Percentiles rank a stretch among this genome's conserved stretches.
phyloP scores from a whole-genome alignment of 1,140 invertebrate genomes.

The Vanessa atalanta region DNA sequence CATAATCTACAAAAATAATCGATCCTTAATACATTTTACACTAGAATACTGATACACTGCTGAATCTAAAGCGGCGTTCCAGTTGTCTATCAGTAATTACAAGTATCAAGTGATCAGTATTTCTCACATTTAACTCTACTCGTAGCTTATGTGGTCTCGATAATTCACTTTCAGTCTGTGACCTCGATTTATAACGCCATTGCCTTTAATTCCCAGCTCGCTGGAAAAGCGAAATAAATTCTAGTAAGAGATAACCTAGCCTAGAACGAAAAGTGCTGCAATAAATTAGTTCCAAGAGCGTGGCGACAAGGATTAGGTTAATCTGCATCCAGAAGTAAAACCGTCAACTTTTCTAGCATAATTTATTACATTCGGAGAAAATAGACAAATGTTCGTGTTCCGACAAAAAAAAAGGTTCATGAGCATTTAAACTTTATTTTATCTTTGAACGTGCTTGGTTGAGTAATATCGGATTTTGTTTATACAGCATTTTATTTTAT shows the following conservation, averaged over 20 bases:
- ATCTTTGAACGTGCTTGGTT: no score
- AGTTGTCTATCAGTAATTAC: not conserved
- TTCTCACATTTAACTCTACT: slow-evolving; percentile 8
- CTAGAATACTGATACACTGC: no score
- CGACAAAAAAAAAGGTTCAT: not conserved
- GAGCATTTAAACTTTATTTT: not conserved
- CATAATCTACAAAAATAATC: not conserved
- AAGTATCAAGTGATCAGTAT: not conserved
- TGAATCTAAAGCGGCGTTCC: no score
- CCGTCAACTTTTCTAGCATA: slow-evolving; percentile 19
- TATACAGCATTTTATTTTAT: no score
- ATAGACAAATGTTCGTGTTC: not conserved
- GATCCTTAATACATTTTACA: no score
- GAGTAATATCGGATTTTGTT: no score
- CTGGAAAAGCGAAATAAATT: slow-evolving; percentile 36
- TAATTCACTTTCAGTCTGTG: slow-evolving; percentile 22
- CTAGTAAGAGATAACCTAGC: slow-evolving; percentile 30
- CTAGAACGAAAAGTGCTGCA: slow-evolving; percentile 36
- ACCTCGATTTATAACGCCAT: slow-evolving; percentile 25
- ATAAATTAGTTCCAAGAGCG: slow-evolving; percentile 41
- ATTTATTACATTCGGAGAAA: slow-evolving; percentile 12
- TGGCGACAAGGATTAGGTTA: slow-evolving; percentile 36
- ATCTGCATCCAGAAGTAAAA: slow-evolving; percentile 35
- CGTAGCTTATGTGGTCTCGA: slow-evolving; percentile 12
- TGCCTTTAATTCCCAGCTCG: slow-evolving; percentile 26